A percentile compares a stretch with the other conserved stretches of the same genome.
phyloP scores from a whole-genome alignment of 2,797 vertebrate genomes.

The Gambelia wislizenii region DNA sequence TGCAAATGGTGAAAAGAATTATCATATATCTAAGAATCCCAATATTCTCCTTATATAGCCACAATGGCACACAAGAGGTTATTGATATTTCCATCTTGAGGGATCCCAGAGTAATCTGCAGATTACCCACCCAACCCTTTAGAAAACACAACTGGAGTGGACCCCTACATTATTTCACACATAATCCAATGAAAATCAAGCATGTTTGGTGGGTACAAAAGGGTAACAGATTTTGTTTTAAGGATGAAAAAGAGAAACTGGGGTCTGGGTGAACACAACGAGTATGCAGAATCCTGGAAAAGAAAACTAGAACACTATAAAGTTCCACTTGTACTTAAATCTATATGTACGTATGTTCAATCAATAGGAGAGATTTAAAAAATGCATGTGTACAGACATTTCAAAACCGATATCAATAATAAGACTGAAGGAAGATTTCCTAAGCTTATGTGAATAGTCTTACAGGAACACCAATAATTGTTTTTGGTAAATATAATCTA shows the following conservation, averaged over 20 bases:
- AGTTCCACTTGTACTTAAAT: not conserved
- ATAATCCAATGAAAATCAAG: not conserved
- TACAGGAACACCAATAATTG: not conserved
- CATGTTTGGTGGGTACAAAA: not conserved
- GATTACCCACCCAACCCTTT: too few species aligned
- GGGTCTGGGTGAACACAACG: not conserved
- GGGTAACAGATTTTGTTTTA: not conserved
- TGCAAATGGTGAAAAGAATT: not conserved
- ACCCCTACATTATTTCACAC: too few species aligned
- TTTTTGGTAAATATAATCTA: not conserved
- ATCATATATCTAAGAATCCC: not conserved
- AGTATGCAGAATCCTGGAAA: not conserved
- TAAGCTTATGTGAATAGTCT: not conserved
- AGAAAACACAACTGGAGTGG: too few species aligned
- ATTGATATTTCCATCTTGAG: not conserved
- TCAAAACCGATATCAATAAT: not conserved
- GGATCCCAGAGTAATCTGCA: too few species aligned
- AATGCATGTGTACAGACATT: not conserved
- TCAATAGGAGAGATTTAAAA: not conserved
- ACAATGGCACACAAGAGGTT: not conserved
- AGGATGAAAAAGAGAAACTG: not conserved
- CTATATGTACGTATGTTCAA: not conserved
- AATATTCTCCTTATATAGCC: not conserved
- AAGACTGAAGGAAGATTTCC: not conserved
- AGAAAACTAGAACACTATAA: not conserved